A percentile compares a stretch with the other conserved stretches of the same genome.
Evolutionary conservation across 2,113 vertebrate genomes (phyloP).

Genomic region (Chloropsis cyanopogon): DNA sequence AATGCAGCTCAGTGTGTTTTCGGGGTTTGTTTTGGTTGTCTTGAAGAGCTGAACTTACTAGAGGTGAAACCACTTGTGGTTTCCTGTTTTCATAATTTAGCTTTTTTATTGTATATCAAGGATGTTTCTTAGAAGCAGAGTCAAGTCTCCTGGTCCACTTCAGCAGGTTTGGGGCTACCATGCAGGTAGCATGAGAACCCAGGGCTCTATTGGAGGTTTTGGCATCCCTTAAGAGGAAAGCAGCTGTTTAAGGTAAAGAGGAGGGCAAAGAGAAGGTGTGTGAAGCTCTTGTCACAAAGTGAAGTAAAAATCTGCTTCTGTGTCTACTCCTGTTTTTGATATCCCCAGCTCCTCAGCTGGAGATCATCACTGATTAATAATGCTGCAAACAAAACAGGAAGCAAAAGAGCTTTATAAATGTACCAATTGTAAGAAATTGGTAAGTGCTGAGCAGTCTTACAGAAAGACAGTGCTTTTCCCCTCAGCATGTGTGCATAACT

Average conservation of each 20-base stretch:
- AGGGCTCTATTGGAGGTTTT: accelerated
- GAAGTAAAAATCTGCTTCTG: not conserved
- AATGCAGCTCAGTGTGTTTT: not conserved
- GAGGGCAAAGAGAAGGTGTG: accelerated
- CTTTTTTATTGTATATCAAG: not conserved
- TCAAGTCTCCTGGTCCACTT: not conserved
- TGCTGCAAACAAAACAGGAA: not conserved
- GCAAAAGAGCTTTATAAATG: not conserved
- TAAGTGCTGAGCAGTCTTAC: not conserved
- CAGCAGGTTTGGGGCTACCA: not conserved
- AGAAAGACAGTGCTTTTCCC: not conserved
- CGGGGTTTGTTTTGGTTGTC: not conserved
- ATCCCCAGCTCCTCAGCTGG: not conserved
- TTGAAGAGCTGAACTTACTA: not conserved
- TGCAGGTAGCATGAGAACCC: accelerated
- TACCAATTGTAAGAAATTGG: not conserved
- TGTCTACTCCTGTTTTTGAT: not conserved
- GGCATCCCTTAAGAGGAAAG: not conserved
- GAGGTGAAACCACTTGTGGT: not conserved
- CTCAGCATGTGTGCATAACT: accelerated
- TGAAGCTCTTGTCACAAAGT: not conserved
- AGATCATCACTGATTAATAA: accelerated
- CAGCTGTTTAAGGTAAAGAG: not conserved
- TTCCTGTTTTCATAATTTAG: slow-evolving; percentile 34
- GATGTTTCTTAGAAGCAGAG: not conserved